Base-by-base conservation (phyloP, 23 tunicate species). In the Corella eumyota region DNA sequence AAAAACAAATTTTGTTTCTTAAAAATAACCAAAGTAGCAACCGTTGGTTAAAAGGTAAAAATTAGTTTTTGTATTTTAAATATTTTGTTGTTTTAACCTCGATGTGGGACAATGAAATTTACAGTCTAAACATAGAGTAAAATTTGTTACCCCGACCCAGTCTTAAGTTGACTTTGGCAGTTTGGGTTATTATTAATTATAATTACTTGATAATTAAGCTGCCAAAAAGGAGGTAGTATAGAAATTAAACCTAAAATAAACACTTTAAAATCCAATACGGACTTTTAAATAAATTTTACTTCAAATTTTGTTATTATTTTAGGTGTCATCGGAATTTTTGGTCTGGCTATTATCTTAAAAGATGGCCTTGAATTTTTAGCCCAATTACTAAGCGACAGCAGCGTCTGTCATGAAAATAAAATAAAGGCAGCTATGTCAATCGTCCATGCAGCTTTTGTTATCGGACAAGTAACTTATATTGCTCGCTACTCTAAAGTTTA, bases 241-340 rank as follows among this genome's bases (percentile, higher is more conserved):
- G n/a, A n/a, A n/a, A n/a, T n/a, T n/a, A n/a, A n/a, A n/a, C n/a
- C n/a, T n/a, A n/a, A n/a, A n/a, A n/a, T n/a, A n/a, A n/a, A n/a
- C n/a, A n/a, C n/a, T n/a, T n/a, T n/a, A n/a, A n/a, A n/a, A n/a
- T n/a, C n/a, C n/a, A n/a, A n/a, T n/a, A n/a, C n/a, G n/a, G n/a
- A n/a, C n/a, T n/a, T n/a, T n/a, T n/a, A n/a, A n/a, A n/a, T n/a
- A n/a, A n/a, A n/a, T n/a, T n/a, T n/a, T n/a, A n/a, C n/a, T n/a
- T n/a, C n/a, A n/a, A n/a, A n/a, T n/a, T n/a, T n/a, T n/a, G n/a
- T n/a, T n/a, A n/a, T n/a, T n/a, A n/a, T n/a, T n/a, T n/a, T 68
- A 86, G 95, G 85, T 9, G 74, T 86, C 6, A 33, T 86, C 3
- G 80, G 68, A 6, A 20, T 86, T 56, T 86, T 86, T 33, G 95